Conservation (phyloP, 1,140 invertebrate species). For the Brachionus angularis region DNA sequence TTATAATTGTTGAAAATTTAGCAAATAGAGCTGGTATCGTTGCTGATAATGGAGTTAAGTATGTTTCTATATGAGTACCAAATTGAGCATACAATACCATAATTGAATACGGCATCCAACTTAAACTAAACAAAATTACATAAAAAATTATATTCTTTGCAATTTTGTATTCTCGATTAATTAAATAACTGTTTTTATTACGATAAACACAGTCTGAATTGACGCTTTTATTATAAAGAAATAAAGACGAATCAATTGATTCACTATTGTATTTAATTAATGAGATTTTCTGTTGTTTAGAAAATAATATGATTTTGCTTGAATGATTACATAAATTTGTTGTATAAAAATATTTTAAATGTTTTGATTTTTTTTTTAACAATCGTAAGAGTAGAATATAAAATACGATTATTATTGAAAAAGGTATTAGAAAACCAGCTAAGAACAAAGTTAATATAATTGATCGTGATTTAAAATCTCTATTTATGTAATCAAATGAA, state of each 20-base stretch:
- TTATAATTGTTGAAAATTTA: conserved; percentile 29
- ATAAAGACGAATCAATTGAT: no score
- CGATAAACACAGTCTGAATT: no score
- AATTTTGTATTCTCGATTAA: conserved; percentile 30
- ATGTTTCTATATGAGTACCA: background rate
- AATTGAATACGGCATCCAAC: conserved; percentile 15
- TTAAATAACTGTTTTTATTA: conserved; percentile 24
- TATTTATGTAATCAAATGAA: conserved; percentile 27
- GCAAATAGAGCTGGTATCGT: conserved; percentile 34
- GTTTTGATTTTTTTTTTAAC: background rate
- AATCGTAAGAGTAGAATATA: conserved; percentile 5
- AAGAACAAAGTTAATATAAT: conserved; percentile 4
- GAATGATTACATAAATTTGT: background rate
- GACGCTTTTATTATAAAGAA: no score
- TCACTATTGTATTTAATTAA: no score
- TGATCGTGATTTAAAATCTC: background rate
- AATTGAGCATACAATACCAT: background rate
- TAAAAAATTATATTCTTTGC: conserved; percentile 2
- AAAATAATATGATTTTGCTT: no score
- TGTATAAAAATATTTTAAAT: no score
- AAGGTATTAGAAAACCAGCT: conserved; percentile 37
- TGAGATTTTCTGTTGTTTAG: no score
- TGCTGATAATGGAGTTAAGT: conserved; percentile 12
- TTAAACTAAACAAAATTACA: conserved; percentile 10
- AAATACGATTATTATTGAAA: conserved; percentile 6